A percentile compares a stretch with the other conserved stretches of the same genome.
phyloP scores from a whole-genome alignment of 2,113 vertebrate genomes.

The Ammodytes marinus region DNA sequence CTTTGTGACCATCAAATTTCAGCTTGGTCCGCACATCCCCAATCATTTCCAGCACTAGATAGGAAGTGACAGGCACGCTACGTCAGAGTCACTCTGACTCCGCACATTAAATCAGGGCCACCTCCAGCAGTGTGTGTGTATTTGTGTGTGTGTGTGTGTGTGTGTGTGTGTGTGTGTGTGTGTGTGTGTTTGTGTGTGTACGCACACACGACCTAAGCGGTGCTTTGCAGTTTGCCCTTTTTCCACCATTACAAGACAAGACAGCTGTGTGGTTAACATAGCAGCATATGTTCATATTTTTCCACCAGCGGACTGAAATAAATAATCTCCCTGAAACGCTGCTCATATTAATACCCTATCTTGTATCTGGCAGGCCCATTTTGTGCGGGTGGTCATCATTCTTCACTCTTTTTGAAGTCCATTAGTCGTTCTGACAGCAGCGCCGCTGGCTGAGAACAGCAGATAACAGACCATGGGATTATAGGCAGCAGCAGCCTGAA shows the following conservation, averaged over 20 bases:
- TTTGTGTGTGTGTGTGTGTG: too few species aligned
- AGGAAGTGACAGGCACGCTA: background rate
- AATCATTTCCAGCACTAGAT: background rate
- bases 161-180: too few species aligned
- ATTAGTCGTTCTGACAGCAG: constrained; percentile 73
- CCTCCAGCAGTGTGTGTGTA: constrained; percentile 17
- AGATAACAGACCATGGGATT: constrained; percentile 74
- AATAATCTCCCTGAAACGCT: constrained; percentile 63
- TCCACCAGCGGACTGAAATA: constrained; percentile 59
- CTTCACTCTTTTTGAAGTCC: constrained; percentile 71
- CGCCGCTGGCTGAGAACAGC: constrained; percentile 66
- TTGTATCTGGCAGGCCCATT: constrained; percentile 71
- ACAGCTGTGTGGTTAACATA: constrained; percentile 59
- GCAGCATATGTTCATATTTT: constrained; percentile 67
- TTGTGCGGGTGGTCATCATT: constrained; percentile 74
- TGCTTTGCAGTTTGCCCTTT: constrained; percentile 47
- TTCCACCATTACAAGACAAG: constrained; percentile 37
- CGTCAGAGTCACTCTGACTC: constrained; percentile 12
- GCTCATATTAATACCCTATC: constrained; percentile 62
- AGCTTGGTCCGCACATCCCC: background rate
- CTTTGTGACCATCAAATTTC: background rate
- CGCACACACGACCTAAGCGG: background rate
- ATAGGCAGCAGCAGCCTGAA: constrained; percentile 35
- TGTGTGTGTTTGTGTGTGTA: too few species aligned
- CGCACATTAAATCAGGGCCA: constrained; percentile 25